phyloP scores from a whole-genome alignment of 2,888 invertebrate genomes.

The Aplocera efformata region DNA sequence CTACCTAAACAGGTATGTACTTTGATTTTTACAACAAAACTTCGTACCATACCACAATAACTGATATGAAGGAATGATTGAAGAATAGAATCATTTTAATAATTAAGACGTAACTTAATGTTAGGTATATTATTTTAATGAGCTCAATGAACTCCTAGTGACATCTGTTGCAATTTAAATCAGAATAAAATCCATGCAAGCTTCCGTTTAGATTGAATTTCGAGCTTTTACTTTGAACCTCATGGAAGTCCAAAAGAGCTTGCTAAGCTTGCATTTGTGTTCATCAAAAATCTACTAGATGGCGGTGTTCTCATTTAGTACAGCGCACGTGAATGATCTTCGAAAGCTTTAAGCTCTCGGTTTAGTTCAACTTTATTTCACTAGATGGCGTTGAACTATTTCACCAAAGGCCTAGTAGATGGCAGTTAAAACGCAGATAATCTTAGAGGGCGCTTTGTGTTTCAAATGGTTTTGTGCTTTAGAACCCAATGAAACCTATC shows the following conservation, averaged over 20 bases:
- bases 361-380: background rate
- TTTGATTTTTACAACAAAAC: too few species aligned
- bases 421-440: background rate
- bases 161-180: background rate
- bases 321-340: background rate
- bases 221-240: too few species aligned
- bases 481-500: too few species aligned
- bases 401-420: background rate
- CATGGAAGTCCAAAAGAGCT: conserved; percentile 4
- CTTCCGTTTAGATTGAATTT: too few species aligned
- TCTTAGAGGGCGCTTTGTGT: conserved; percentile 3
- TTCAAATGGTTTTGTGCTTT: too few species aligned
- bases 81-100: too few species aligned
- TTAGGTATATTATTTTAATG: too few species aligned
- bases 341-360: background rate
- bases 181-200: background rate
- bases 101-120: too few species aligned
- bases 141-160: background rate
- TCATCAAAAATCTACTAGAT: conserved; percentile 1
- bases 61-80: too few species aligned
- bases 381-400: conserved; percentile 7
- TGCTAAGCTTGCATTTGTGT: conserved; percentile 3
- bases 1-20: too few species aligned
- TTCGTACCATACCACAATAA: too few species aligned
- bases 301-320: conserved; percentile 1